Evolutionary conservation across 2,797 vertebrate genomes (phyloP).

Genomic region (Eupleurogrammus muticus): DNA sequence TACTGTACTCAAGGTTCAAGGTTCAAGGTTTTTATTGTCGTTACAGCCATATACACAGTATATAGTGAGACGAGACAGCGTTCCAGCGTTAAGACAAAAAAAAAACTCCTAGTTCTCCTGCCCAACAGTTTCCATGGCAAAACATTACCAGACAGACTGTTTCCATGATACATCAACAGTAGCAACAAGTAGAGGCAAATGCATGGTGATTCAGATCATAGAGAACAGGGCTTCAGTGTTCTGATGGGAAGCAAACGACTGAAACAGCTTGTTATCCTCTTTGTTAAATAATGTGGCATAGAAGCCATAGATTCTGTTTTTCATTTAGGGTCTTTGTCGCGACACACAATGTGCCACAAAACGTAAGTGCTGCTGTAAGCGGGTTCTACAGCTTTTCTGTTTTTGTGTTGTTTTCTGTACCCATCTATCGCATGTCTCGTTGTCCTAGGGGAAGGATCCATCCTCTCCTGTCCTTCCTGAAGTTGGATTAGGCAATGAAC

Average conservation of each 20-base stretch:
- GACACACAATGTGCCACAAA: neutral
- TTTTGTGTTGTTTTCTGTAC: too few relatives aligned
- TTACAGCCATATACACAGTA: too few relatives aligned
- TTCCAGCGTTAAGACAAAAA: too few relatives aligned
- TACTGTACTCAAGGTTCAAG: too few relatives aligned
- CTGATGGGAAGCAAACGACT: constrained; percentile 26
- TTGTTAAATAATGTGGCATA: neutral
- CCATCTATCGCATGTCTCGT: too few relatives aligned
- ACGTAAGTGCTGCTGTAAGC: too few relatives aligned
- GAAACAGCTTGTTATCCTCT: neutral
- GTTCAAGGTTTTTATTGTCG: too few relatives aligned
- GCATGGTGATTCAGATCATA: neutral
- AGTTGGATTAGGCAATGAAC: too few relatives aligned
- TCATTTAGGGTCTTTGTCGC: neutral
- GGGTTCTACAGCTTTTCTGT: too few relatives aligned
- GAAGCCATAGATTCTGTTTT: neutral
- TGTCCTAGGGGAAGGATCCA: too few relatives aligned
- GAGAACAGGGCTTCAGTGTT: constrained; percentile 24
- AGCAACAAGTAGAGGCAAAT: constrained; percentile 22
- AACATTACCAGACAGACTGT: constrained; percentile 43
- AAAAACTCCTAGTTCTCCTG: constrained; percentile 6
- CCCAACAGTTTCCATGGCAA: constrained; percentile 52
- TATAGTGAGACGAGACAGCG: too few relatives aligned
- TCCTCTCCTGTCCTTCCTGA: too few relatives aligned
- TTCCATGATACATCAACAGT: constrained; percentile 41